A percentile compares a stretch with the other conserved stretches of the same genome.
Conservation (phyloP, 2,888 invertebrate genomes). For the Caenorhabditis japonica region DNA sequence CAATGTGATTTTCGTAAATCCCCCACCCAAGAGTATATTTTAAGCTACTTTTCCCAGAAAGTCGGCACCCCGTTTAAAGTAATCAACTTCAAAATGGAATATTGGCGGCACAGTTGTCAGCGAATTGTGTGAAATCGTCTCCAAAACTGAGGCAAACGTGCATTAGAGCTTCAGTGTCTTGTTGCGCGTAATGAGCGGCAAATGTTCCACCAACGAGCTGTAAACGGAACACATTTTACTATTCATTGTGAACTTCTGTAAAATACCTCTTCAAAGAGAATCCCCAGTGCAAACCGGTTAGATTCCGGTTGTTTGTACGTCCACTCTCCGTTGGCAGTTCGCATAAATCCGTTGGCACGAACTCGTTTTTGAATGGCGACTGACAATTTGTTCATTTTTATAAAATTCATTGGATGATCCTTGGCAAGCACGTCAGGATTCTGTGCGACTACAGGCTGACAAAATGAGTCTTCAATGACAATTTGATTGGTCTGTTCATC, state of each 20-base stretch:
- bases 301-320: slow-evolving; percentile 3
- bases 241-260: background rate
- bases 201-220: slow-evolving; percentile 24
- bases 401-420: slow-evolving; percentile 26
- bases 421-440: background rate
- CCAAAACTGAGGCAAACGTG: slow-evolving; percentile 70
- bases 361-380: slow-evolving; percentile 5
- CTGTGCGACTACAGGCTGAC: background rate
- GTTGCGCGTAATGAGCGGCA: slow-evolving; percentile 68
- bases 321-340: slow-evolving; percentile 4
- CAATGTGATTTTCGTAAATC: too few relatives aligned
- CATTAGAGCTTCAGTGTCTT: slow-evolving; percentile 68
- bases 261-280: slow-evolving; percentile 9
- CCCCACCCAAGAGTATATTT: too few relatives aligned
- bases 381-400: slow-evolving; percentile 18
- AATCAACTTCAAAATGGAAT: slow-evolving; percentile 48
- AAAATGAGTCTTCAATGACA: slow-evolving; percentile 3
- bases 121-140: slow-evolving; percentile 66
- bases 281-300: background rate
- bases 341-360: slow-evolving; percentile 28
- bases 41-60: too few relatives aligned
- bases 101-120: slow-evolving; percentile 56
- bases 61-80: too few relatives aligned
- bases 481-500: background rate
- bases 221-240: background rate